Evolutionary conservation across 2,888 invertebrate species (phyloP).

Genomic region (Endotricha flammealis): DNA sequence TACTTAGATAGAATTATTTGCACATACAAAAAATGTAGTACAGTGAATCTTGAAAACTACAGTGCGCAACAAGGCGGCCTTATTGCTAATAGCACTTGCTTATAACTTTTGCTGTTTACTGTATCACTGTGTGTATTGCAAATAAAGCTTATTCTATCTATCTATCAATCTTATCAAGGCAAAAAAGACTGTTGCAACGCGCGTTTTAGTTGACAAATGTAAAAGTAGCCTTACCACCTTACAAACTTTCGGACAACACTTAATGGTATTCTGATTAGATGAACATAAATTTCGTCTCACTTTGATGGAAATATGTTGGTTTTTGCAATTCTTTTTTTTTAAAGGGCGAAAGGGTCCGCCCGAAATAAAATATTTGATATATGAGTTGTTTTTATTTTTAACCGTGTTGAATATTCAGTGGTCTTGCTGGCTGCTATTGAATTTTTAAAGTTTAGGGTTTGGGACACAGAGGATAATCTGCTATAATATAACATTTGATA

Average conservation of each 20-base stretch:
- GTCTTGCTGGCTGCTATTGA: not conserved
- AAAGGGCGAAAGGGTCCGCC: slow-evolving; percentile 20
- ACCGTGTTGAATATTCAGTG: slow-evolving; percentile 6
- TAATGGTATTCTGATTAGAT: slow-evolving; percentile 51
- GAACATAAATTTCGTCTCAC: slow-evolving; percentile 41
- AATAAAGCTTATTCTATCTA: no score
- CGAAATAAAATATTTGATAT: slow-evolving; percentile 25
- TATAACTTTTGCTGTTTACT: no score
- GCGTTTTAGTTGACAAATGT: slow-evolving; percentile 1
- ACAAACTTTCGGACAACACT: slow-evolving; percentile 27
- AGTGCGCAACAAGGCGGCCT: no score
- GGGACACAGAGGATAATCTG: not conserved
- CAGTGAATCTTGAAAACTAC: no score
- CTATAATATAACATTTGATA: not conserved
- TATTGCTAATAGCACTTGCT: no score
- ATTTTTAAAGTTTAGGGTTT: not conserved
- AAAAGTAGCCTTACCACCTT: slow-evolving; percentile 13
- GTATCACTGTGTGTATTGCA: no score
- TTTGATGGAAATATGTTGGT: slow-evolving; percentile 37
- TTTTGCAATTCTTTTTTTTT: slow-evolving; percentile 21
- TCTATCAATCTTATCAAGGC: no score
- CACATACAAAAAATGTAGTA: no score
- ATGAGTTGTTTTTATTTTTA: slow-evolving; percentile 13
- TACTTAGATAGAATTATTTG: no score
- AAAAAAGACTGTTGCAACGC: not conserved